Conservation (phyloP, 2,797 vertebrate species). For the Pseudomugil gertrudae region DNA sequence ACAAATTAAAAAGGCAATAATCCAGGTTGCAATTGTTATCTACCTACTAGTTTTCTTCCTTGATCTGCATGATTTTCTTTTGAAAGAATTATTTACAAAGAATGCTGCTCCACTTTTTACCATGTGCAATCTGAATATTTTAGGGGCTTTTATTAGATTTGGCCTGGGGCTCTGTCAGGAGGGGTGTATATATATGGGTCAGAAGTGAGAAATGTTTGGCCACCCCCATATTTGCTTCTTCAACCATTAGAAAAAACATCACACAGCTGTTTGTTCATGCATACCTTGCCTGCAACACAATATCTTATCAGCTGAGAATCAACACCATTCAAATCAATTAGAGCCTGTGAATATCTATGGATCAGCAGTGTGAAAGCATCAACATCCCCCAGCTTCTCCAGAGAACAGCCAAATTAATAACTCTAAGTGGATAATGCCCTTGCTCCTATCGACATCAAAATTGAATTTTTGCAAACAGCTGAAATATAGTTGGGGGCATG, state of each 20-base stretch:
- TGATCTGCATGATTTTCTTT: not conserved
- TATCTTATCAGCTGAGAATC: conserved; percentile 83
- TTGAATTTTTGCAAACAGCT: conserved; percentile 79
- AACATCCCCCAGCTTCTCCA: conserved; percentile 77
- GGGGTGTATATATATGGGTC: conserved; percentile 73
- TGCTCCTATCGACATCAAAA: conserved; percentile 85
- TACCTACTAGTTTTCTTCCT: not conserved
- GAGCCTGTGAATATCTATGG: conserved; percentile 78
- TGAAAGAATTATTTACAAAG: conserved; percentile 9
- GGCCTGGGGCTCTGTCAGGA: conserved; percentile 62
- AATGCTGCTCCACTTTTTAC: conserved; percentile 22
- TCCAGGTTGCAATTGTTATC: not conserved
- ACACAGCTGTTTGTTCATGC: conserved; percentile 77
- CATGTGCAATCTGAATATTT: conserved; percentile 48
- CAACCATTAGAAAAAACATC: conserved; percentile 83
- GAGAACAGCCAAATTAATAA: conserved; percentile 87
- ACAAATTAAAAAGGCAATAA: not conserved
- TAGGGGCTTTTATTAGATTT: conserved; percentile 51
- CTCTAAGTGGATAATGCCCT: conserved; percentile 85
- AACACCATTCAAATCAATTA: conserved; percentile 87
- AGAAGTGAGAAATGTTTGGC: conserved; percentile 61
- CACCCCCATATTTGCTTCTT: conserved; percentile 40
- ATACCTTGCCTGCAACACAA: conserved; percentile 80
- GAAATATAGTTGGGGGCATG: conserved; percentile 72
- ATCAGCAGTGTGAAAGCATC: conserved; percentile 79